Percentiles rank a stretch among this genome's conserved stretches.
phyloP scores from a whole-genome alignment of 2,888 invertebrate genomes.

The Conomelus anceps region DNA sequence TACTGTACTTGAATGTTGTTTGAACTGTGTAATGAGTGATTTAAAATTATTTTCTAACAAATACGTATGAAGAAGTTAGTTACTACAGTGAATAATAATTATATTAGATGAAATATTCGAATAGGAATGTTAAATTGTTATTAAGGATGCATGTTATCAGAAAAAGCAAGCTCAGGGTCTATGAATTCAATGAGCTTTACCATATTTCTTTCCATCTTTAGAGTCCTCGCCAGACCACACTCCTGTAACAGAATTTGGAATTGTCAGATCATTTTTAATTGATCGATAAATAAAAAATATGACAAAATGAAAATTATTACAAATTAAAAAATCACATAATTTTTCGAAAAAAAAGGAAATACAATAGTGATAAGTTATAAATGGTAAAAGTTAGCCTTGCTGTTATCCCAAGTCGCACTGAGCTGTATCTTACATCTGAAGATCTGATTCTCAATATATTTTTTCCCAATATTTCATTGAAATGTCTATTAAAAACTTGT shows the following conservation, averaged over 20 bases:
- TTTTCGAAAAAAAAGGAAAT: too few species aligned
- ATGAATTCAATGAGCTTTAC: neutral
- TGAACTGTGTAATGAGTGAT: neutral
- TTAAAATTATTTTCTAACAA: too few species aligned
- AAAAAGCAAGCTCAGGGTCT: neutral
- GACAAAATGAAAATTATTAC: neutral
- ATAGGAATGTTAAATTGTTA: neutral
- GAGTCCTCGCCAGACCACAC: neutral
- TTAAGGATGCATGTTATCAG: neutral
- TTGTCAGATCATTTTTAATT: neutral
- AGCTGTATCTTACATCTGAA: too few species aligned
- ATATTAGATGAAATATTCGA: neutral
- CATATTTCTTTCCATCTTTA: neutral
- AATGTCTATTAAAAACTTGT: too few species aligned
- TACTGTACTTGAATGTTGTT: neutral
- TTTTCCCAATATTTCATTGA: too few species aligned
- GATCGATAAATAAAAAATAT: neutral
- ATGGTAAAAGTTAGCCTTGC: too few species aligned
- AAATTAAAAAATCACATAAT: too few species aligned
- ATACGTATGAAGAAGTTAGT: too few species aligned
- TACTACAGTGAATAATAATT: too few species aligned
- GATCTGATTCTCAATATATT: too few species aligned
- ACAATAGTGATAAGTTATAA: too few species aligned
- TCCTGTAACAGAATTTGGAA: neutral
- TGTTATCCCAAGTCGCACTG: too few species aligned